These are phyloP conservation scores for Cyclargus thomasi DNA, from an alignment of 1,140 invertebrate species.

Conservation along the genomic window DNA sequence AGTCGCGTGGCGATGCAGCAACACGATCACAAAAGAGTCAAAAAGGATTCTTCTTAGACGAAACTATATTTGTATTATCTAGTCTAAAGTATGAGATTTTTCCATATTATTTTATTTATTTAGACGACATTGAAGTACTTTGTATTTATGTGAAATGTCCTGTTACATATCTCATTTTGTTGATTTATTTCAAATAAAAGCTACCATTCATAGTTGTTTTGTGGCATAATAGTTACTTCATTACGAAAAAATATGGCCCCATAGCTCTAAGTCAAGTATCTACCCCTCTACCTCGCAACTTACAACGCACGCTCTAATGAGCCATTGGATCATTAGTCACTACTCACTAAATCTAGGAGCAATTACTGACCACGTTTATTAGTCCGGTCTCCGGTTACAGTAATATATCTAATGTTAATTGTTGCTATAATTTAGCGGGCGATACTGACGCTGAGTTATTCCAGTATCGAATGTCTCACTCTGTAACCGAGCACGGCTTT, in stretches of 20 bases:
- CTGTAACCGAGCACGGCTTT: slow-evolving; percentile 22
- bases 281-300: background rate
- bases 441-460: background rate
- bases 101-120: slow-evolving; percentile 29
- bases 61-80: slow-evolving; percentile 21
- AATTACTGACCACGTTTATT: background rate
- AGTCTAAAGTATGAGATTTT: slow-evolving; percentile 27
- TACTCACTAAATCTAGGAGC: background rate
- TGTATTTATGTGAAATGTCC: background rate
- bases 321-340: background rate
- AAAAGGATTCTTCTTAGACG: slow-evolving; percentile 33
- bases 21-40: slow-evolving; percentile 23
- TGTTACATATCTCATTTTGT: background rate
- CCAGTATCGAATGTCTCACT: slow-evolving; percentile 4
- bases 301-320: background rate
- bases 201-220: background rate
- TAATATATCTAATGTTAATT: background rate
- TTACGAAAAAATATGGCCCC: background rate
- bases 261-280: background rate
- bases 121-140: slow-evolving; percentile 10
- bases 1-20: slow-evolving; percentile 23
- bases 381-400: background rate
- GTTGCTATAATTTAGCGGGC: background rate
- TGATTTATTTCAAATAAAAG: background rate
- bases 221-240: background rate